Conservation (phyloP, 2,797 vertebrate species). For the Fratercula arctica region DNA sequence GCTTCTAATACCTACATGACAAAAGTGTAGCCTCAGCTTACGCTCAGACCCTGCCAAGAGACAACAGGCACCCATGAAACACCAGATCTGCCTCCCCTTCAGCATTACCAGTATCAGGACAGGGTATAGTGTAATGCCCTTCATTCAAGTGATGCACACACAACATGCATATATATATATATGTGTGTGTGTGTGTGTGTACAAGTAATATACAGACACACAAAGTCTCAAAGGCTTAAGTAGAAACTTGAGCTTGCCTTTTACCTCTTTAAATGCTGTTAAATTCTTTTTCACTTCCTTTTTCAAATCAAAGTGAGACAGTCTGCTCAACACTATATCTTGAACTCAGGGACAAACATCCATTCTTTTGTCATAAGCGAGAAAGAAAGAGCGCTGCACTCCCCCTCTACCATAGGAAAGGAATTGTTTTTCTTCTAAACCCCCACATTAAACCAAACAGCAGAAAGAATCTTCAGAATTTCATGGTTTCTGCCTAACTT, state of each 20-base stretch:
- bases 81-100: neutral
- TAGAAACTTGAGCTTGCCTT: neutral
- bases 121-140: neutral
- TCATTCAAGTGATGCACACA: neutral
- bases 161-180: too few species aligned
- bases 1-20: neutral
- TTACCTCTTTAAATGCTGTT: neutral
- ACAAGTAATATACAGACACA: neutral
- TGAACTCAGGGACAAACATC: neutral
- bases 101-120: neutral
- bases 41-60: neutral
- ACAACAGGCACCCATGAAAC: neutral
- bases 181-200: too few species aligned
- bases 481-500: neutral
- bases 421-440: neutral
- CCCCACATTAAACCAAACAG: neutral
- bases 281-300: neutral
- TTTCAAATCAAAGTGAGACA: neutral
- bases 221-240: neutral
- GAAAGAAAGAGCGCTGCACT: fast-evolving
- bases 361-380: neutral
- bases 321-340: neutral
- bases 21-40: neutral
- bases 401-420: neutral
- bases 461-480: neutral